Evolutionary conservation across 2,888 invertebrate species (phyloP).

Genomic region (Frankliniella fusca): DNA sequence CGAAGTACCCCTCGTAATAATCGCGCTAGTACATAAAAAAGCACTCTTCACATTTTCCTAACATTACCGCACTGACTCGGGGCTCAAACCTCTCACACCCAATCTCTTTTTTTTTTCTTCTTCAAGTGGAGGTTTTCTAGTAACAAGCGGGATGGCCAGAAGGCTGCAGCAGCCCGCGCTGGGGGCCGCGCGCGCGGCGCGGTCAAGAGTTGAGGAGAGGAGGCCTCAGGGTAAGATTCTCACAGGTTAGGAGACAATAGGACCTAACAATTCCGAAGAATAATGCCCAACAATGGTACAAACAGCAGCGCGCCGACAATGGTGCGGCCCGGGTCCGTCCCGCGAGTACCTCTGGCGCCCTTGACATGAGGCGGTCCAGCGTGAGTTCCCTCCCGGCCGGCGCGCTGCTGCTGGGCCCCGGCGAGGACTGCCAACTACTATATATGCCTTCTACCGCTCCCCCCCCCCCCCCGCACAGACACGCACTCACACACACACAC

Average conservation of each 20-base stretch:
- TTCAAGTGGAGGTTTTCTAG: too few species aligned
- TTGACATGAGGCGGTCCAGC: constrained; percentile 4
- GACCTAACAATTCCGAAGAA: constrained; percentile 16
- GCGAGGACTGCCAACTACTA: not conserved
- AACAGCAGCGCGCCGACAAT: not conserved
- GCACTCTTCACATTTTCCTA: too few species aligned
- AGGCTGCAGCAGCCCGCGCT: too few species aligned
- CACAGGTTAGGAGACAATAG: constrained; percentile 24
- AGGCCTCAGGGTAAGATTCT: constrained; percentile 5
- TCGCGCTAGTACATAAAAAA: too few species aligned
- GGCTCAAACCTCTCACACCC: too few species aligned
- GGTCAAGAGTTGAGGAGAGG: not conserved
- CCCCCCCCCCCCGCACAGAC: not conserved
- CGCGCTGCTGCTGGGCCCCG: too few species aligned
- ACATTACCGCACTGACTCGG: too few species aligned
- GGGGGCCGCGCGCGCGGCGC: not conserved
- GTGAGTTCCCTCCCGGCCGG: too few species aligned
- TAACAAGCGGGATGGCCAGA: too few species aligned
- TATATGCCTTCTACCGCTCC: not conserved
- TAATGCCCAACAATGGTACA: not conserved
- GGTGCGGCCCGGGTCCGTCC: not conserved
- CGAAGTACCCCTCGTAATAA: too few species aligned
- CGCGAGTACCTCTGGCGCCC: not conserved
- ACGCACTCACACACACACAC: not conserved
- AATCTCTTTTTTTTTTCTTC: too few species aligned